Percentiles rank a stretch among this genome's conserved stretches.
phyloP scores from a whole-genome alignment of 2,113 vertebrate genomes.

The Chionodraco myersi region DNA sequence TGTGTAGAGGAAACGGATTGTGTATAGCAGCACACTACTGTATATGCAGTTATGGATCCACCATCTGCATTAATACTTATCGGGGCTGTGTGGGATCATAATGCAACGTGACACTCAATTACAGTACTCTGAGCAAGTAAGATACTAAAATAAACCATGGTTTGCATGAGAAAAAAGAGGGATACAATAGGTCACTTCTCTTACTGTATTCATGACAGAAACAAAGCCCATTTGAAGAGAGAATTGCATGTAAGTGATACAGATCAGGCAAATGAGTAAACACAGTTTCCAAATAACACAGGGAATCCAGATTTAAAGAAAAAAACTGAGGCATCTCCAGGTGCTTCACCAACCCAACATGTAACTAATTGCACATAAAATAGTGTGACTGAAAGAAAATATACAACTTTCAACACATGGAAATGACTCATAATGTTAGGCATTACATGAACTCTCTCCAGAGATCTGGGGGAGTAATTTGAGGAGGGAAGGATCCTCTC shows the following conservation, averaged over 20 bases:
- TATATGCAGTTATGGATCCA: slow-evolving; percentile 47
- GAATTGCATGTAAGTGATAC: slow-evolving; percentile 29
- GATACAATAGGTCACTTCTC: slow-evolving; percentile 25
- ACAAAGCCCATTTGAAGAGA: slow-evolving; percentile 17
- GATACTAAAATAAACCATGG: slow-evolving; percentile 28
- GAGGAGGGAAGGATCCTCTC: slow-evolving; percentile 24
- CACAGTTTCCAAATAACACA: slow-evolving; percentile 19
- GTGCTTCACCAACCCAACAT: slow-evolving; percentile 30
- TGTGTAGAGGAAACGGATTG: slow-evolving; percentile 3
- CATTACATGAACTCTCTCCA: slow-evolving; percentile 34
- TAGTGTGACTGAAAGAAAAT: slow-evolving; percentile 55
- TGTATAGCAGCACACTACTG: slow-evolving; percentile 18
- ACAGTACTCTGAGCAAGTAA: slow-evolving; percentile 31
- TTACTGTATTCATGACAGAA: slow-evolving; percentile 28
- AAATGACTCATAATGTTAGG: slow-evolving; percentile 43
- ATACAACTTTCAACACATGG: slow-evolving; percentile 56
- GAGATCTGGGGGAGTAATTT: slow-evolving; percentile 31
- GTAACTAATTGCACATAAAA: slow-evolving; percentile 61
- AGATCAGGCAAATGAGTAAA: slow-evolving; percentile 46
- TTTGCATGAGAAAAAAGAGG: slow-evolving; percentile 31
- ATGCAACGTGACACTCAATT: slow-evolving; percentile 28
- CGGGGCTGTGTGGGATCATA: slow-evolving; percentile 24
- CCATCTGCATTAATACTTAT: slow-evolving; percentile 61
- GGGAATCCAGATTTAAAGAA: slow-evolving; percentile 13
- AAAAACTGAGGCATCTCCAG: slow-evolving; percentile 16